phyloP scores from a whole-genome alignment of 2,888 invertebrate genomes.

The Colostygia pectinataria region DNA sequence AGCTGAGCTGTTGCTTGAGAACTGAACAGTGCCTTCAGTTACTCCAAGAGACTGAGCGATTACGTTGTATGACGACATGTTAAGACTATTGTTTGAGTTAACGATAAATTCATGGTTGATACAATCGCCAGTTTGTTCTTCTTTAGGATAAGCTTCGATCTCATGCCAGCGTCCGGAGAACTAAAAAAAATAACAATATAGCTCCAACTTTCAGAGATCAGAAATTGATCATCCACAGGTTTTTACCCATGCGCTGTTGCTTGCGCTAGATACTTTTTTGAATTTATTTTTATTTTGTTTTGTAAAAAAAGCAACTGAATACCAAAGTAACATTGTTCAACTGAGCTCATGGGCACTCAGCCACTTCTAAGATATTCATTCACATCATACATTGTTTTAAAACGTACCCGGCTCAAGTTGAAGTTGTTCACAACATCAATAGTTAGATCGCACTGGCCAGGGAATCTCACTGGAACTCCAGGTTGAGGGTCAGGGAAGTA shows the following conservation, averaged over 20 bases:
- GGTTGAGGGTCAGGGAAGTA: conserved; percentile 49
- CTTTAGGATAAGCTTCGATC: conserved; percentile 42
- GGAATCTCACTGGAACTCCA: conserved; percentile 49
- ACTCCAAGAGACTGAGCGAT: conserved; percentile 34
- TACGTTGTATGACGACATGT: conserved; percentile 41
- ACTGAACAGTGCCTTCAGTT: conserved; percentile 31
- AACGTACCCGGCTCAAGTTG: conserved; percentile 26
- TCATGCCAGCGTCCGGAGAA: conserved; percentile 43
- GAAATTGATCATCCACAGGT: too few species aligned
- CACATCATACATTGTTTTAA: background rate
- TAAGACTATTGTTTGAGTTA: conserved; percentile 17
- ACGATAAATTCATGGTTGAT: conserved; percentile 38
- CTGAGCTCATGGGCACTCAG: too few species aligned
- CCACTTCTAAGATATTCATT: too few species aligned
- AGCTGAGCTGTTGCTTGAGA: conserved; percentile 26
- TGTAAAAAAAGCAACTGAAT: too few species aligned
- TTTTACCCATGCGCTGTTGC: too few species aligned
- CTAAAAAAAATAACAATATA: too few species aligned
- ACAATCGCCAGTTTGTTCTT: conserved; percentile 41
- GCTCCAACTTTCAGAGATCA: too few species aligned
- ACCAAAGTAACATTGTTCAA: too few species aligned
- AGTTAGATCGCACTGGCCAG: conserved; percentile 50
- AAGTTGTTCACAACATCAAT: conserved; percentile 40
- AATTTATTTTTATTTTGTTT: too few species aligned
- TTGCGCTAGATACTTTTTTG: too few species aligned